Conservation (phyloP, 2,888 invertebrate species). For the Oeneis ivallda region DNA sequence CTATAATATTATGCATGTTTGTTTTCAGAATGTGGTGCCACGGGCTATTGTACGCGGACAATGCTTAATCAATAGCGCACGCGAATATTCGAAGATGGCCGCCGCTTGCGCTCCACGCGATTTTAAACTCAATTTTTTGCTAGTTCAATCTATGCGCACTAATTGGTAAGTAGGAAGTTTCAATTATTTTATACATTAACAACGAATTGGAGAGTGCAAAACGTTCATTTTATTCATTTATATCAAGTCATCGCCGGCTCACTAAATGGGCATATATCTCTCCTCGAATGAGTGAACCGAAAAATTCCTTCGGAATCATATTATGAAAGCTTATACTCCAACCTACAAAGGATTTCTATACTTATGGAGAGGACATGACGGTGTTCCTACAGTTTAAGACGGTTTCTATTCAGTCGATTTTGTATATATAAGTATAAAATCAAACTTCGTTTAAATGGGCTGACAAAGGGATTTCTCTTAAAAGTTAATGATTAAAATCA, state of each 20-base stretch:
- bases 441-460: no score
- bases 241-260: not conserved
- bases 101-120: slow-evolving; percentile 22
- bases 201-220: slow-evolving; percentile 5
- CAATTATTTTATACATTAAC: slow-evolving; percentile 9
- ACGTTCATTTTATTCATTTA: not conserved
- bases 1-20: slow-evolving; percentile 28
- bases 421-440: no score
- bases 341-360: no score
- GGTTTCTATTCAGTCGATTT: no score
- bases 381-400: no score
- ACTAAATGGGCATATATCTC: no score
- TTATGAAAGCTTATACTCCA: no score
- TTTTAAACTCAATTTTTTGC: slow-evolving; percentile 22
- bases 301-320: no score
- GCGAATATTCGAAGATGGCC: slow-evolving; percentile 33
- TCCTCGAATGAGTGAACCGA: no score
- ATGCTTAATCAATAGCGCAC: slow-evolving; percentile 39
- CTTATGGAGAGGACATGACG: no score
- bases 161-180: slow-evolving; percentile 14
- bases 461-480: no score
- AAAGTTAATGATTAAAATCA: not conserved
- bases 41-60: slow-evolving; percentile 39
- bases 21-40: slow-evolving; percentile 36
- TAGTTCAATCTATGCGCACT: slow-evolving; percentile 5